Evolutionary conservation across 1,140 invertebrate species (phyloP), one percentile per base, ranked within the genome.

Genomic region (Tribolium madens): DNA sequence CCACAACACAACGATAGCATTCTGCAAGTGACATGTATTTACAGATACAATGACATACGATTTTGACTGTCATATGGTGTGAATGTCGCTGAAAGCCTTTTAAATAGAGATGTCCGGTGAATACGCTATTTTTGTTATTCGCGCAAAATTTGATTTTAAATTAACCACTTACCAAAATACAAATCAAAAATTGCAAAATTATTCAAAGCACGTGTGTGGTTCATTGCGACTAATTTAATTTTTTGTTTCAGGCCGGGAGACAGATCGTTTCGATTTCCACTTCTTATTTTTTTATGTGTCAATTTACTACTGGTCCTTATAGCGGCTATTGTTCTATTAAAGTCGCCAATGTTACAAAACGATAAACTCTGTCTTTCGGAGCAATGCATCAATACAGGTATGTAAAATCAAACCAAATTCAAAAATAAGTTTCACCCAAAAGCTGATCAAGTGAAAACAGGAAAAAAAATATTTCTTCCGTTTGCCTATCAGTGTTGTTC

Each of bases 321-420:
- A 12, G 74, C 74, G 50, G 78, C 77, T 26, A 75, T 77, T 60
- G 60, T 80, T 17, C 68, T 80, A 18, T 64, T 78, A 46, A 76
- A 73, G 75, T 52, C 60, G n/a, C 78, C 73, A 42, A 46, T 79
- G 13, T 52, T 70, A 15, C 50, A 73, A 31, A 77, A 71, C 18
- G 74, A 46, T 7, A 48, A 76, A 2, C 57, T 82, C 70, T 82
- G 81, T 42, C 76, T 80, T 14, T 79, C 72, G 2, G 68, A 77
- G 79, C 76, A 82, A 76, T 82, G 81, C 48, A 70, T 82, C 42
- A 77, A 80, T 52, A 82, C 79, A 78, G 81, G 81, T 81, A 76
- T 18, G 52, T 18, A 57, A 5, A 3, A 42, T 10, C 36, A 42
- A 31, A 31, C 2, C 26, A 6, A 42, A 42, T 42, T 42, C 3